Evolutionary conservation across 1,140 invertebrate species (phyloP).

Genomic region (Maconellicoccus hirsutus): DNA sequence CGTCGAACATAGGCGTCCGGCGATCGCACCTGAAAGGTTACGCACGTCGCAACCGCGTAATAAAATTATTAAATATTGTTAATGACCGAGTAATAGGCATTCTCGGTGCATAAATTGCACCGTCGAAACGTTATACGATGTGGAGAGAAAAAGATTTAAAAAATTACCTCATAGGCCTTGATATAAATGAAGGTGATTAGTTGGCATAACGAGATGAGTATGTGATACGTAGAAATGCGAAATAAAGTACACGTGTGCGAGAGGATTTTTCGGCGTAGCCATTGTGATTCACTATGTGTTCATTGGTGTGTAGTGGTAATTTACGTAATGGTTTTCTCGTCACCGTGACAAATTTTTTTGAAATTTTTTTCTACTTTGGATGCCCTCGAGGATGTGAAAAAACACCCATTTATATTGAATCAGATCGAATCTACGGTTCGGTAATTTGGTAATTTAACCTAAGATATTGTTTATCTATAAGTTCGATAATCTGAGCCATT

Average conservation of each 20-base stretch:
- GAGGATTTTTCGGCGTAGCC: too few relatives aligned
- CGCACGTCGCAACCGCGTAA: not conserved
- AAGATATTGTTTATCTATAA: conserved; percentile 17
- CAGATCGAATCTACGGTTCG: not conserved
- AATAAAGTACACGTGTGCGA: too few relatives aligned
- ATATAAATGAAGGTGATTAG: not conserved
- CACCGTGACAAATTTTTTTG: too few relatives aligned
- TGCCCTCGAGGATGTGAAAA: too few relatives aligned
- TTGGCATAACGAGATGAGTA: too few relatives aligned
- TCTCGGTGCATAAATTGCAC: conserved; percentile 2
- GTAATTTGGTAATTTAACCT: not conserved
- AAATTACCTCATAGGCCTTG: not conserved
- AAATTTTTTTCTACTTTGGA: too few relatives aligned
- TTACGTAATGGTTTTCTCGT: too few relatives aligned
- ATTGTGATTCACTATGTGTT: too few relatives aligned
- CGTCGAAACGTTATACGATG: too few relatives aligned
- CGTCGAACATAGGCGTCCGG: not conserved
- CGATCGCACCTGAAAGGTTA: not conserved
- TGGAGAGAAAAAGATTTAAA: not conserved
- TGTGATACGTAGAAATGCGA: too few relatives aligned
- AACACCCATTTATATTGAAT: too few relatives aligned
- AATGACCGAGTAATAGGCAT: conserved; percentile 7
- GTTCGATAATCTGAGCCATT: conserved; percentile 13
- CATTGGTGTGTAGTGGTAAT: too few relatives aligned
- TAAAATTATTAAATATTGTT: conserved; percentile 10